Evolutionary conservation across 1,140 invertebrate species (phyloP), one percentile per base, ranked within the genome.

Genomic region (Lerema accius): DNA sequence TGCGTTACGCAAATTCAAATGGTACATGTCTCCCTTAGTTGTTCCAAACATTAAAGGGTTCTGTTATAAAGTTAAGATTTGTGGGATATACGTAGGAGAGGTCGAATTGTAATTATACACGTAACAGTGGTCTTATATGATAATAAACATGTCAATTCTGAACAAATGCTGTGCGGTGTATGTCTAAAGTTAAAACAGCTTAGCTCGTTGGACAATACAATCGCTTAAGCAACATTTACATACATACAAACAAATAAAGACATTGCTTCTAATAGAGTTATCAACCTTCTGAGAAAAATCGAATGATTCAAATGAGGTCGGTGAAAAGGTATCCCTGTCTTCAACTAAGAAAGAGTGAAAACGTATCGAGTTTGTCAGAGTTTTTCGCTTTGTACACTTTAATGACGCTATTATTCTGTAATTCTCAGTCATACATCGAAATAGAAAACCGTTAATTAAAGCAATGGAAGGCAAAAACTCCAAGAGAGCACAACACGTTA

Each of bases 381-480:
- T 80, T 80, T 78, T 78, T 74, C 72, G 46, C 68, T 19, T 19
- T 23, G 40, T 39, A 64, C 14, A 35, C 48, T 50, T 4, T 35
- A 82, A 74, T 76, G 48, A 68, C 55, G 65, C 76, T 61, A 86
- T 86, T 86, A 86, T 86, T 71, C 68, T 69, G 13, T 28, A 45
- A 67, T 84, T 86, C 81, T 75, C 81, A 86, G 66, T 71, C 69
- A 63, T 73, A 74, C 51, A 62, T 65, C 62, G 71, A 79, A 81
- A 81, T 84, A 84, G 83, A 82, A 86, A 86, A 82, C 71, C 32
- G 67, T 73, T 80, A 74, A 86, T 80, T 78, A 73, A 63, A 73
- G 15, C 49, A 46, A 68, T 69, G 37, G 42, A 46, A 58, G 6
- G 40, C 42, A 58, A 58, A 58, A 58, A 46, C 19, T 26, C 9